These are phyloP conservation scores for Aphaenogaster floridana DNA, from an alignment of 1,140 invertebrate species.

Conservation along the genomic window DNA sequence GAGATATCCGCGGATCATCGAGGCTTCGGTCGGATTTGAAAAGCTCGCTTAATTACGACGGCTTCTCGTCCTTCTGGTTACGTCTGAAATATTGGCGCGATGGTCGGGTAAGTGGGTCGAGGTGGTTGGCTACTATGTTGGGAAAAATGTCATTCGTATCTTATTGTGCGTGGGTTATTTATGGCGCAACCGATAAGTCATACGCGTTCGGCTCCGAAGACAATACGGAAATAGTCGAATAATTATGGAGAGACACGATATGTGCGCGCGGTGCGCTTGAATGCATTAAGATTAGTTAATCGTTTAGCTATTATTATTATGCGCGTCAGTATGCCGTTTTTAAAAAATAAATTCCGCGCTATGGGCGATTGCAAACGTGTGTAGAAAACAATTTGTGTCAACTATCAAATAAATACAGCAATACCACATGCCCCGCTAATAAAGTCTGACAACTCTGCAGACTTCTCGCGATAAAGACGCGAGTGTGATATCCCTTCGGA, in stretches of 20 bases:
- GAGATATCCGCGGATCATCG: background rate
- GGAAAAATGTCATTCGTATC: constrained; percentile 50
- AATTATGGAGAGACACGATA: constrained; percentile 1
- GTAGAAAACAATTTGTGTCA: background rate
- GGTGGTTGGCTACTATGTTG: constrained; percentile 44
- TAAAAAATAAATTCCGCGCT: background rate
- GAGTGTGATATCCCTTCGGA: background rate
- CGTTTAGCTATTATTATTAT: constrained; percentile 18
- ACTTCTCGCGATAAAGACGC: background rate
- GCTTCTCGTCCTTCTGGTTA: background rate
- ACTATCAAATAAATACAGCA: background rate
- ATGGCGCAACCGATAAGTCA: constrained; percentile 43
- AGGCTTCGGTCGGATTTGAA: constrained; percentile 1
- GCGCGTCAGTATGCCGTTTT: background rate
- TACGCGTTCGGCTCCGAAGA: background rate
- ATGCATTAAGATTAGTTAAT: constrained; percentile 38
- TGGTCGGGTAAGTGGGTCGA: constrained; percentile 48
- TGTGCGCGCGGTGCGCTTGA: background rate
- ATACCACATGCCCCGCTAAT: background rate
- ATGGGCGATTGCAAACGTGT: background rate
- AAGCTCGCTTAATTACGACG: constrained; percentile 7
- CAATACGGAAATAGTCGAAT: constrained; percentile 27
- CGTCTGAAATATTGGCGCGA: constrained; percentile 18
- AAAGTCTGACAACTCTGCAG: background rate
- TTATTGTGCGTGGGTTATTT: constrained; percentile 46